Evolutionary conservation across 1,140 invertebrate genomes (phyloP).

Genomic region (Scaptomyza hsui): DNA sequence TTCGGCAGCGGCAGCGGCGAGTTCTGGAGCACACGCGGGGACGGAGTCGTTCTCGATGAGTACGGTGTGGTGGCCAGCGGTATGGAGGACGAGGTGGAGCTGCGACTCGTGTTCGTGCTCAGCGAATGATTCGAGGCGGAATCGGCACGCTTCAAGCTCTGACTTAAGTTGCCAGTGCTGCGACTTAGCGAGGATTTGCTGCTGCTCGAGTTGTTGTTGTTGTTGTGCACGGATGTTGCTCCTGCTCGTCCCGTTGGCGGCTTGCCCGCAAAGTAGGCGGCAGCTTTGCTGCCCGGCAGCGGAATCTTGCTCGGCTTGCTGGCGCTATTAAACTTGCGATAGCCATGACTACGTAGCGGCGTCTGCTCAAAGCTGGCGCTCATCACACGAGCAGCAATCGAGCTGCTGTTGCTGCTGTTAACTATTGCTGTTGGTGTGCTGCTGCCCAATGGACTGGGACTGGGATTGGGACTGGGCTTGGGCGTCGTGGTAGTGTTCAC

Average conservation of each 20-base stretch:
- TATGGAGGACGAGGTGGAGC: constrained; percentile 80
- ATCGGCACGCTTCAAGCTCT: constrained; percentile 84
- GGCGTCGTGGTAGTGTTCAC: too few species aligned
- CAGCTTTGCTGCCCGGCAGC: constrained; percentile 85
- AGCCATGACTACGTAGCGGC: constrained; percentile 51
- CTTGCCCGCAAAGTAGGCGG: constrained; percentile 84
- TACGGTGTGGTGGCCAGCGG: constrained; percentile 77
- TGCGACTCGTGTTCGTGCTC: constrained; percentile 79
- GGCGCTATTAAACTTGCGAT: constrained; percentile 83
- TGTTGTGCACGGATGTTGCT: constrained; percentile 63
- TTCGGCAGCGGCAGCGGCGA: constrained; percentile 85
- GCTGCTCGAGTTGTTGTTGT: constrained; percentile 60
- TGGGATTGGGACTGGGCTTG: too few species aligned
- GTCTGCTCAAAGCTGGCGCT: constrained; percentile 76
- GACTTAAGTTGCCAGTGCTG: constrained; percentile 83
- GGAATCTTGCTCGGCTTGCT: constrained; percentile 90
- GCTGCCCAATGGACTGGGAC: constrained; percentile 72
- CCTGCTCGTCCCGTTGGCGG: constrained; percentile 84
- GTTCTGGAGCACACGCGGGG: constrained; percentile 79
- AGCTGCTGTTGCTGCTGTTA: constrained; percentile 40
- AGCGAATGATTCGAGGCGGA: constrained; percentile 81
- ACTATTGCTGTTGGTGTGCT: constrained; percentile 80
- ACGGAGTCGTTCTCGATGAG: constrained; percentile 83
- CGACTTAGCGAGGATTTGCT: constrained; percentile 77
- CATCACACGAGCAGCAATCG: constrained; percentile 68